These are phyloP conservation scores for Noctua pronuba DNA, from an alignment of 2,888 invertebrate species.

Conservation along the genomic window DNA sequence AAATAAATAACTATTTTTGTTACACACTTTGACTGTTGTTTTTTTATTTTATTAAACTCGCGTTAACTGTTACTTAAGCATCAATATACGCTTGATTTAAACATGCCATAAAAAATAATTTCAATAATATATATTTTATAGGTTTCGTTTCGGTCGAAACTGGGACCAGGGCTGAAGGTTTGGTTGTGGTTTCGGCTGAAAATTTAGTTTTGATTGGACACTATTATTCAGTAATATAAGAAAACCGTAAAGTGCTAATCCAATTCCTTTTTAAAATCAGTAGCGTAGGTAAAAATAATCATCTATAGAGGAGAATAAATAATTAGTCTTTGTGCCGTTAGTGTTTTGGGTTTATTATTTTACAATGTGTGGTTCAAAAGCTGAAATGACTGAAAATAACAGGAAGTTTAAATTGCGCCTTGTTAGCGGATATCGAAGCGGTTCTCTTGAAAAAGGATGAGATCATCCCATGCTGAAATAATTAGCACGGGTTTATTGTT, in stretches of 20 bases:
- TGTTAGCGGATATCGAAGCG: not conserved
- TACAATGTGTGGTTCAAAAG: not conserved
- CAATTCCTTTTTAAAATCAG: not conserved
- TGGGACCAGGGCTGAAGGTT: too few species aligned
- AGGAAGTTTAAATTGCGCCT: constrained; percentile 7
- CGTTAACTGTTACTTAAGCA: not conserved
- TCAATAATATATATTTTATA: too few species aligned
- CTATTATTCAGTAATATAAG: not conserved
- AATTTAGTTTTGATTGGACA: not conserved
- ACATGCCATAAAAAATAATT: not conserved
- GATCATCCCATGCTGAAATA: constrained; percentile 7
- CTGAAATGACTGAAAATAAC: constrained; percentile 1
- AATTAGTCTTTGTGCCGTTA: not conserved
- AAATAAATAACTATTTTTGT: not conserved
- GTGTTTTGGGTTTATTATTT: not conserved
- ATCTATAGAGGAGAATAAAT: not conserved
- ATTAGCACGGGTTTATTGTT: not conserved
- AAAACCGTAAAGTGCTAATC: not conserved
- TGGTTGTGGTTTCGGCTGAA: too few species aligned
- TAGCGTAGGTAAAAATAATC: not conserved
- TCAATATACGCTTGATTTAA: not conserved
- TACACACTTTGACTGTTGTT: not conserved
- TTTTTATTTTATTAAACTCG: not conserved
- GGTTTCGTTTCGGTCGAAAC: not conserved
- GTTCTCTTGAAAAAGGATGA: constrained; percentile 14